These are phyloP conservation scores for Caenorhabditis sp. DNA, from an alignment of 2,888 invertebrate species.

Conservation along the genomic window DNA sequence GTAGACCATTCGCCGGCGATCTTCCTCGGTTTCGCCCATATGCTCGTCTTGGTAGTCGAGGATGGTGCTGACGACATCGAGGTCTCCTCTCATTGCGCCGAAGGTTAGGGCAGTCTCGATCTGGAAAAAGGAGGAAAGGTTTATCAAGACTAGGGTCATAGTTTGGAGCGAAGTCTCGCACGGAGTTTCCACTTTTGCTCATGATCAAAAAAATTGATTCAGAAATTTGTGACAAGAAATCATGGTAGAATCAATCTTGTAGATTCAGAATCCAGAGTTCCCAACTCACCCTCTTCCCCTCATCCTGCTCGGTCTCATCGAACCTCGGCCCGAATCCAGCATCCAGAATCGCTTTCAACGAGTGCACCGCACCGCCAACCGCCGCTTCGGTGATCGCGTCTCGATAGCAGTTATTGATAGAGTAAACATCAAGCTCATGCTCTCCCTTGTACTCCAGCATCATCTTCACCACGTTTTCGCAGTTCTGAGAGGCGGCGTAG, in stretches of 20 bases:
- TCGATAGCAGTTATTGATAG: slow-evolving; percentile 99
- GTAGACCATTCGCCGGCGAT: slow-evolving; percentile 72
- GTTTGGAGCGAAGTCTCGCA: too few species aligned
- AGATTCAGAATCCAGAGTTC: too few species aligned
- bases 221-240: too few species aligned
- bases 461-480: slow-evolving; percentile 84
- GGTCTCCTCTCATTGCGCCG: slow-evolving; percentile 95
- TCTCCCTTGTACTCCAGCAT: slow-evolving; percentile 87
- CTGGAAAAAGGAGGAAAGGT: background rate
- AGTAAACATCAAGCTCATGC: slow-evolving; percentile 83
- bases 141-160: too few species aligned
- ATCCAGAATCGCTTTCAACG: slow-evolving; percentile 72
- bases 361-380: slow-evolving; percentile 84
- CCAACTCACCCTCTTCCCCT: slow-evolving; percentile 72
- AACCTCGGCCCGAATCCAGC: slow-evolving; percentile 61
- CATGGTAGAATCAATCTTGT: too few species aligned
- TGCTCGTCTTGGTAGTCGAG: slow-evolving; percentile 84
- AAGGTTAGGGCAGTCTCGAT: slow-evolving; percentile 96
- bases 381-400: slow-evolving; percentile 88
- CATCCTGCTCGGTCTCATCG: slow-evolving; percentile 88
- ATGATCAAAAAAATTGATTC: too few species aligned
- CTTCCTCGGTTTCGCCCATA: background rate
- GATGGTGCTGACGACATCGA: slow-evolving; percentile 97
- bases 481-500: slow-evolving; percentile 94
- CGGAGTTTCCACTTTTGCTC: too few species aligned